These are phyloP conservation scores for Masticophis lateralis DNA, from an alignment of 2,797 vertebrate species.

Conservation along the genomic window DNA sequence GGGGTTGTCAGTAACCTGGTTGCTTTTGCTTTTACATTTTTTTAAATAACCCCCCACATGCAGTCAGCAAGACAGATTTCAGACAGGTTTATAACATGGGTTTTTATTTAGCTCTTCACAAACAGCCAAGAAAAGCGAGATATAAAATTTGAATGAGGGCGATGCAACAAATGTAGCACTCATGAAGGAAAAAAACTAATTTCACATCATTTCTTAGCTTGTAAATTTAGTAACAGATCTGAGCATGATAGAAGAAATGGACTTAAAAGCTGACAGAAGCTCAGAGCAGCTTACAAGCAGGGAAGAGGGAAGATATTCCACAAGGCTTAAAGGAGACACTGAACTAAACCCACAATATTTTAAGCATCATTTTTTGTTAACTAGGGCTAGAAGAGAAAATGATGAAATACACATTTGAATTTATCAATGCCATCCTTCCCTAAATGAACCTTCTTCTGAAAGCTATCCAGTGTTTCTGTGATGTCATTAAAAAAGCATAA, in stretches of 20 bases:
- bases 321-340: not conserved
- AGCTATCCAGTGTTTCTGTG: not conserved
- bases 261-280: not conserved
- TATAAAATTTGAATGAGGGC: constrained; percentile 6
- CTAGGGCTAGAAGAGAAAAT: not conserved
- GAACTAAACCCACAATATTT: not conserved
- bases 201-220: not conserved
- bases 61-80: not conserved
- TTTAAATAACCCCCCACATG: not conserved
- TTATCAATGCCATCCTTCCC: not conserved
- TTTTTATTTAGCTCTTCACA: not conserved
- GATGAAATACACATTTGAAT: not conserved
- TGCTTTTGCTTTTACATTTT: not conserved
- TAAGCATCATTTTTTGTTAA: not conserved
- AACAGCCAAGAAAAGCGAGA: not conserved
- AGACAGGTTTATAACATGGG: not conserved
- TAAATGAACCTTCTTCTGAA: not conserved
- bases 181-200: not conserved
- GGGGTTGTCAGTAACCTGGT: not conserved
- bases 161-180: constrained; percentile 5
- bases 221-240: not conserved
- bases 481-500: not conserved
- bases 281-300: not conserved
- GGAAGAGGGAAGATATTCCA: not conserved
- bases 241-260: not conserved